phyloP scores from a whole-genome alignment of 1,140 invertebrate genomes.

The Acromyrmex charruanus region DNA sequence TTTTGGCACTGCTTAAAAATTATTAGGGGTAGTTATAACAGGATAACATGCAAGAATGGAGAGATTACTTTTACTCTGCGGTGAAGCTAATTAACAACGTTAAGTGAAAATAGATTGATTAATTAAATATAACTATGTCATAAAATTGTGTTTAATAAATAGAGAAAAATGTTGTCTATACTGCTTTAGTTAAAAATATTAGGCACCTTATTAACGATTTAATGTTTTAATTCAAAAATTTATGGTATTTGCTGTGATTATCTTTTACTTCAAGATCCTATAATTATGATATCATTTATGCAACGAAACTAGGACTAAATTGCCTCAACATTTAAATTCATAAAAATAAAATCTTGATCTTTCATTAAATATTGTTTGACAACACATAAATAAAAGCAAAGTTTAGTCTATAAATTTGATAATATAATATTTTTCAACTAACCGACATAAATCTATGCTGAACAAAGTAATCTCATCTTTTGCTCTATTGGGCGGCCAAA shows the following conservation, averaged over 20 bases:
- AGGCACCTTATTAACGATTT: no score
- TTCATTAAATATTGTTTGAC: background rate
- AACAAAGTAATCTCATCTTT: slow-evolving; percentile 88
- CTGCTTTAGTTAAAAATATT: no score
- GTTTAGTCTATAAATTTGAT: background rate
- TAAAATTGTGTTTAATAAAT: background rate
- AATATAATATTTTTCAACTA: slow-evolving; percentile 27
- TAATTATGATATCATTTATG: slow-evolving; percentile 4
- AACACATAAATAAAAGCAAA: no score
- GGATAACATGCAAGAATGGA: background rate
- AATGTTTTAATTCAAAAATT: no score
- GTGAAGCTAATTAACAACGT: no score
- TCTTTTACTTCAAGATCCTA: background rate
- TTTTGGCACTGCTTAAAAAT: background rate
- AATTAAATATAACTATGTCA: background rate
- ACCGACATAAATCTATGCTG: slow-evolving; percentile 90
- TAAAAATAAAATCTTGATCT: background rate
- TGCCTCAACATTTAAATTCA: background rate
- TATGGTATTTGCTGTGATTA: no score
- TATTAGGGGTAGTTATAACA: background rate
- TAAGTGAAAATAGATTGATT: no score
- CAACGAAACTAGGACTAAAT: background rate
- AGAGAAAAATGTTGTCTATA: background rate
- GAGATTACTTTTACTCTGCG: background rate
- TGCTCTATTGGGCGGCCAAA: slow-evolving; percentile 89